A percentile compares a stretch with the other conserved stretches of the same genome.
These are phyloP conservation scores for Plestiodon gilberti DNA, from an alignment of 2,113 vertebrate species.

Conservation along the genomic window DNA sequence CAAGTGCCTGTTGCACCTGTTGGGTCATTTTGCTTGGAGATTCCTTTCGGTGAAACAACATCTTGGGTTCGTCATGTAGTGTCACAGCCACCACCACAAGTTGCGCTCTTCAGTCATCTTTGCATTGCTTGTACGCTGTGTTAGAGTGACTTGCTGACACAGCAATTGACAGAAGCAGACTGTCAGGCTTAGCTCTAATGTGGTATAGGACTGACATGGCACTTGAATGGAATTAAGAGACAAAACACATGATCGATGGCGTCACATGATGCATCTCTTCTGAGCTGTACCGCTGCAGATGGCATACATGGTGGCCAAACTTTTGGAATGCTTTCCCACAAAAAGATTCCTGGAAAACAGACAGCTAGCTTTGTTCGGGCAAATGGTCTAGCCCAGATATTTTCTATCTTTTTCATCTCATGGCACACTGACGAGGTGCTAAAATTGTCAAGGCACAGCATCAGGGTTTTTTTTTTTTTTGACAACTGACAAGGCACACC, in stretches of 20 bases:
- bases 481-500: too few relatives aligned
- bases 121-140: not conserved
- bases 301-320: not conserved
- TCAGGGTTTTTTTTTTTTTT: too few relatives aligned
- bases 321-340: too few relatives aligned
- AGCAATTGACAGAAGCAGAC: not conserved
- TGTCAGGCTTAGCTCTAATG: not conserved
- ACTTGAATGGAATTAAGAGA: not conserved
- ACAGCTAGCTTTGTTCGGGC: not conserved
- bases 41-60: not conserved
- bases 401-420: too few relatives aligned
- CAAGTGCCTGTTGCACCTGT: not conserved
- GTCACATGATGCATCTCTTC: not conserved
- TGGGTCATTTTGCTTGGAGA: constrained; percentile 25
- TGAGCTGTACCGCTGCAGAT: not conserved
- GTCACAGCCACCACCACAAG: not conserved
- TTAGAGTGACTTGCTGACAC: not conserved
- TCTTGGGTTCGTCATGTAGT: not conserved
- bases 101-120: not conserved
- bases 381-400: too few relatives aligned
- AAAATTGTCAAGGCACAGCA: too few relatives aligned
- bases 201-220: too few relatives aligned
- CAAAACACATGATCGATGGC: not conserved
- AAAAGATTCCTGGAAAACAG: not conserved
- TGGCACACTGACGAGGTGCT: too few relatives aligned